Base-by-base conservation (phyloP, 37 sponge, comb jelly and placozoan species). In the Lycopodina hypogea region DNA sequence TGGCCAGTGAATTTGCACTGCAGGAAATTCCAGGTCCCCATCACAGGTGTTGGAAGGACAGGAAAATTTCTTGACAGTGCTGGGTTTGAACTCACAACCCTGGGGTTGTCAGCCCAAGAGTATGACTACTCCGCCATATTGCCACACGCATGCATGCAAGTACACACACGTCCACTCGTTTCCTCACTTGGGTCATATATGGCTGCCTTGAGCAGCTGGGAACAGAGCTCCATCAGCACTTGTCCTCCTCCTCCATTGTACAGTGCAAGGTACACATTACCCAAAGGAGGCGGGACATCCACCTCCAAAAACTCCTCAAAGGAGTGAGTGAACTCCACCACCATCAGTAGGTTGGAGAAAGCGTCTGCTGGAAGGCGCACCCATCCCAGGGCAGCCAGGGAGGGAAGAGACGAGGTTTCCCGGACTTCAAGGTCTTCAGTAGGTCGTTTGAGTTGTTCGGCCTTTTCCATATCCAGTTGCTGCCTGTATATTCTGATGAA, bases 321-420 rank as follows among this genome's bases (percentile, higher is more conserved):
- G 4, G 96, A 85, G 22, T 77, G 65, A 1, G 81, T 37, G 56
- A 96, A 96, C 79, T 96, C 89, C n/a, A 86, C 56, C 22, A 85
- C 86, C 83, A 93, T 90, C 50, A 93, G 80, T 34, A 87, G 62
- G 58, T 93, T 84, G 29, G 93, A 85, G 53, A 96, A 96, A 30
- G 85, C 71, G 17, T 68, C 39, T 37, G 88, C 35, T 2, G 88
- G 74, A 18, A 94, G 79, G 17, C 72, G 58, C 23, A 78, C 68
- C 79, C 86, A 88, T 48, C 26, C 50, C 56, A 93, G 58, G 32
- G n/a, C 35, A 11, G 86, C 56, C 59, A 93, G 71, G 66, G 69
- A 26, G 12, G 89, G 86, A 21, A 93, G 83, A 58, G 64, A 51
- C 39, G 61, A 41, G 23, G 77, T 37, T 42, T 75, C 77, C 12